Conservation (phyloP, 2,888 invertebrate genomes). For the Ophonus ardosiacus region DNA sequence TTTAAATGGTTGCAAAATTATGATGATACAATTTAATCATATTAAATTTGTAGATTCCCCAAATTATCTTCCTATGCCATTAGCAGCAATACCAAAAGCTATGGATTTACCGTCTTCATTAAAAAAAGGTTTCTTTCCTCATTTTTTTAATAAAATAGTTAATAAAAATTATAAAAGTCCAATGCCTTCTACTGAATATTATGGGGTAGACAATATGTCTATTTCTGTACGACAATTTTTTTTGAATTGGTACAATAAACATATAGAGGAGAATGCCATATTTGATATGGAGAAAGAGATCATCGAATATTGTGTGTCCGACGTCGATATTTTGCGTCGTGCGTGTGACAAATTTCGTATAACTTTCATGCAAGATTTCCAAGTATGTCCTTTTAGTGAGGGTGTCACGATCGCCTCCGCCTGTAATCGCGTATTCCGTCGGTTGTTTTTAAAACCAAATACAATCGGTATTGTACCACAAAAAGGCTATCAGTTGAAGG, state of each 20-base stretch:
- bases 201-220: slow-evolving; percentile 66
- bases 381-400: slow-evolving; percentile 69
- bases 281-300: no score
- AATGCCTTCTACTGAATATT: slow-evolving; percentile 65
- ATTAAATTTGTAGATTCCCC: slow-evolving; percentile 61
- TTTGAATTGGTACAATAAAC: slow-evolving; percentile 21
- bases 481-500: slow-evolving; percentile 67
- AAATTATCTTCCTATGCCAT: slow-evolving; percentile 62
- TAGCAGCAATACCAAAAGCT: slow-evolving; percentile 65
- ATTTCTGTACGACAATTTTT: slow-evolving; percentile 62
- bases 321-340: slow-evolving; percentile 67
- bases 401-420: slow-evolving; percentile 67
- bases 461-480: slow-evolving; percentile 68
- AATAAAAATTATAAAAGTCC: slow-evolving; percentile 68
- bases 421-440: slow-evolving; percentile 67
- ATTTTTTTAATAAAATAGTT: slow-evolving; percentile 67
- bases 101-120: slow-evolving; percentile 19
- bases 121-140: slow-evolving; percentile 67
- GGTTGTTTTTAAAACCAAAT: slow-evolving; percentile 68
- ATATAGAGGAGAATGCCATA: no score
- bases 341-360: slow-evolving; percentile 69
- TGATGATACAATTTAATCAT: slow-evolving; percentile 14
- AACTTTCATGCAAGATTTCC: slow-evolving; percentile 65
- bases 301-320: slow-evolving; percentile 57
- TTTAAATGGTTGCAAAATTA: slow-evolving; percentile 17